Evolutionary conservation across 2,888 invertebrate genomes (phyloP).

Genomic region (Euzophera pinguis): DNA sequence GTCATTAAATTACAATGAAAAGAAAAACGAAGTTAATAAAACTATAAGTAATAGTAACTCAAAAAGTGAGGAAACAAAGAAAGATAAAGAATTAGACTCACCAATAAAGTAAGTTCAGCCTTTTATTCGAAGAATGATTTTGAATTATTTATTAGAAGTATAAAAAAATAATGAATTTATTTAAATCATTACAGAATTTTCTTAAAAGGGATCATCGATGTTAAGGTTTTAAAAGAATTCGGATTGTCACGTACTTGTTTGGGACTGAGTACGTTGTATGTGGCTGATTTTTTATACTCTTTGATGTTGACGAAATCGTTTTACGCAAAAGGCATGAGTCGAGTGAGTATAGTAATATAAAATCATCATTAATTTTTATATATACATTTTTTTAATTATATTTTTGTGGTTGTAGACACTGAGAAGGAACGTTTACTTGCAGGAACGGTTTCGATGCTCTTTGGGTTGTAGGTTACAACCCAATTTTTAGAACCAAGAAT

Average conservation of each 20-base stretch:
- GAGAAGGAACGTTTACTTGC: no score
- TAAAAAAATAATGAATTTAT: neutral
- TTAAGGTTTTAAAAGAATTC: neutral
- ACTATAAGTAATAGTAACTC: no score
- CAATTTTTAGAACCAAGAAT: no score
- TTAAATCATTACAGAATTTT: neutral
- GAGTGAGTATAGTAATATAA: neutral
- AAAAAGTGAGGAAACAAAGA: no score
- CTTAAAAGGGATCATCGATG: neutral
- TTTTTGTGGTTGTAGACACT: no score
- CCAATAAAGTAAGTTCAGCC: no score
- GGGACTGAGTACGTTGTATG: neutral
- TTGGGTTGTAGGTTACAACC: no score
- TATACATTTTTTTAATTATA: neutral
- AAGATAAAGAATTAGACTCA: no score
- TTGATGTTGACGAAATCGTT: neutral
- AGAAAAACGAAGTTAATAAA: no score
- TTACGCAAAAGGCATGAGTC: slow-evolving; percentile 3
- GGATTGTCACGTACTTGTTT: neutral
- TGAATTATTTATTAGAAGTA: neutral
- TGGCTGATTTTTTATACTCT: neutral
- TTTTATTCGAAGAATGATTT: neutral
- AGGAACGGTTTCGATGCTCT: no score
- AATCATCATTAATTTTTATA: neutral
- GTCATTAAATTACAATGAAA: no score